Percentiles rank a stretch among this genome's conserved stretches.
These are phyloP conservation scores for Spinus pinus DNA, from an alignment of 2,797 vertebrate genomes.

Conservation along the genomic window DNA sequence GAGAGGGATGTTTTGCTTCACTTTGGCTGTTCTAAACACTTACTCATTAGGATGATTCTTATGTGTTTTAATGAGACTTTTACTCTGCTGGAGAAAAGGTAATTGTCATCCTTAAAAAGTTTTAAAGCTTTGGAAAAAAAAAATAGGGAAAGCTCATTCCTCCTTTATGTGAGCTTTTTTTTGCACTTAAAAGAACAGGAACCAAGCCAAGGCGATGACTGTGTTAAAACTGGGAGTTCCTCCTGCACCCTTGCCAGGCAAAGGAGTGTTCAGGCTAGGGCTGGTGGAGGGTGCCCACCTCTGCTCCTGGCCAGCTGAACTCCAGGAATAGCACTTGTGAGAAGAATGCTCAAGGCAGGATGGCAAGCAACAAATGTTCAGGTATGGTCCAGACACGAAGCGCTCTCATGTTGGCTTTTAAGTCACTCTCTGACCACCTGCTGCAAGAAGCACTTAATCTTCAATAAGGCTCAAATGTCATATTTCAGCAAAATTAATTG, in stretches of 20 bases:
- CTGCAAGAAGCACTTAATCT: conserved; percentile 78
- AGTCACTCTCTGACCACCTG: conserved; percentile 73
- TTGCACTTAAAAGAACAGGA: conserved; percentile 21
- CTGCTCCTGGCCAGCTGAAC: conserved; percentile 35
- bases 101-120: conserved; percentile 36
- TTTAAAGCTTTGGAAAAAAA: conserved; percentile 47
- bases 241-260: not conserved
- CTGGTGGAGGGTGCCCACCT: not conserved
- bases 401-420: conserved; percentile 20
- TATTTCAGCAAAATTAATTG: conserved; percentile 72
- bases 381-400: conserved; percentile 65
- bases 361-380: conserved; percentile 43
- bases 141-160: not conserved
- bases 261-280: not conserved
- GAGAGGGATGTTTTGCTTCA: not conserved
- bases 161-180: not conserved
- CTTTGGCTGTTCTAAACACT: not conserved
- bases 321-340: conserved; percentile 73
- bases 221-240: not conserved
- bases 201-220: not conserved
- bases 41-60: conserved; percentile 17
- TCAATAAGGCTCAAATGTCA: conserved; percentile 77
- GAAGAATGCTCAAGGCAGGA: conserved; percentile 69
- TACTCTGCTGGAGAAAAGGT: conserved; percentile 43
- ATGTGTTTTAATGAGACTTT: not conserved